Conservation (phyloP, 2,113 vertebrate genomes). For the Psilopsiagon aurifrons region DNA sequence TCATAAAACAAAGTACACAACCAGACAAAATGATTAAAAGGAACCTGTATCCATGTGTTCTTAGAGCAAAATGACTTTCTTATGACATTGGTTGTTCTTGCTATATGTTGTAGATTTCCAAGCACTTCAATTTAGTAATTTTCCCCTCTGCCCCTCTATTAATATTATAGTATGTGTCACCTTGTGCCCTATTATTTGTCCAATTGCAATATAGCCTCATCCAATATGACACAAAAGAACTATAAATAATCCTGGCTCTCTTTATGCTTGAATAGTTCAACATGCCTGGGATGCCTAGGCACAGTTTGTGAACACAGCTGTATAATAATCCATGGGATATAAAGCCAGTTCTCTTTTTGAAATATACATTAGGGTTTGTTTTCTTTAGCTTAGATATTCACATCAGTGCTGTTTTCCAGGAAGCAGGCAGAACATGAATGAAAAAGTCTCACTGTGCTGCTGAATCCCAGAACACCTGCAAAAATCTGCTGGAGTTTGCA, state of each 20-base stretch:
- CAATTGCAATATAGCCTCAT: neutral
- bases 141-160: slow-evolving; percentile 38
- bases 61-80: slow-evolving; percentile 28
- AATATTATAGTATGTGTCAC: slow-evolving; percentile 45
- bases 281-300: slow-evolving; percentile 26
- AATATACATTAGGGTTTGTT: slow-evolving; percentile 31
- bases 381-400: slow-evolving; percentile 32
- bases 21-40: slow-evolving; percentile 60
- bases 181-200: slow-evolving; percentile 43
- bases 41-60: slow-evolving; percentile 24
- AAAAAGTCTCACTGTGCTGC: slow-evolving; percentile 41
- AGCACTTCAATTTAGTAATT: neutral
- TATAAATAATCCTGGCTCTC: slow-evolving; percentile 64
- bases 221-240: slow-evolving; percentile 37
- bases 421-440: slow-evolving; percentile 50
- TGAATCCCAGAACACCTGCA: slow-evolving; percentile 48
- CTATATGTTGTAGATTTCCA: slow-evolving; percentile 1
- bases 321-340: slow-evolving; percentile 40
- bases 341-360: slow-evolving; percentile 35
- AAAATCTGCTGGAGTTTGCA: slow-evolving; percentile 45
- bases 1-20: slow-evolving; percentile 63
- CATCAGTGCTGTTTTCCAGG: slow-evolving; percentile 29
- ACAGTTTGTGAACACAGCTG: slow-evolving; percentile 25
- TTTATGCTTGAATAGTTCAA: slow-evolving; percentile 54
- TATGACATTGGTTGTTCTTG: slow-evolving; percentile 35